These are phyloP conservation scores for Felis catus DNA, from an alignment of 2,113 vertebrate genomes.

Conservation along the genomic window DNA sequence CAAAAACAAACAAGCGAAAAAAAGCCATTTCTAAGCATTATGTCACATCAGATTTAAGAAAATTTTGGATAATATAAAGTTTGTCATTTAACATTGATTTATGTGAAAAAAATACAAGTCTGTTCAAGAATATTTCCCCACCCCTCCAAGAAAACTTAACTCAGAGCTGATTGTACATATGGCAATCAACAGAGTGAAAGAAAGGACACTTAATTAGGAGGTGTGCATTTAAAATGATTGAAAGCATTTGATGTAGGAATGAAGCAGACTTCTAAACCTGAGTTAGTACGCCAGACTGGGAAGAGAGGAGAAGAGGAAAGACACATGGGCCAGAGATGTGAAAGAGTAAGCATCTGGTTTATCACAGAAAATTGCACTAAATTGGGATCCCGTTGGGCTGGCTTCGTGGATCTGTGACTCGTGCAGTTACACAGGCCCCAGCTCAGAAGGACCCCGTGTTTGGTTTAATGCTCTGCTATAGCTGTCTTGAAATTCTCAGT, in stretches of 20 bases:
- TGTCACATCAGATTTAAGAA: background rate
- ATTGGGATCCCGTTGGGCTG: background rate
- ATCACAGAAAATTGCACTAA: background rate
- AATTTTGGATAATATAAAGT: background rate
- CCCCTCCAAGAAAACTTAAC: background rate
- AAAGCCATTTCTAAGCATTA: background rate
- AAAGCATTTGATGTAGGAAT: background rate
- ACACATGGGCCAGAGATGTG: background rate
- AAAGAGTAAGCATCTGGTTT: background rate
- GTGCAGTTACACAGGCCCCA: background rate
- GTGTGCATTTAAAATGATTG: background rate
- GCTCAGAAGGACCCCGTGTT: background rate
- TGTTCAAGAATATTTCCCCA: background rate
- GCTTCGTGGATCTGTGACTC: background rate
- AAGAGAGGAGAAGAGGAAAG: background rate
- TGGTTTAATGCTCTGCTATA: background rate
- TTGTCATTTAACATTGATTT: background rate
- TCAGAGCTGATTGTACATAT: background rate
- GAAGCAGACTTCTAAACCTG: background rate
- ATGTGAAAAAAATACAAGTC: background rate
- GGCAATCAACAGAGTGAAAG: background rate
- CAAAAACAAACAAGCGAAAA: background rate
- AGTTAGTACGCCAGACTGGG: background rate
- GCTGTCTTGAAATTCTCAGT: background rate
- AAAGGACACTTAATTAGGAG: constrained; percentile 4